Base-by-base conservation (phyloP, 1,140 invertebrate genomes). In the Thalassaphorura encarpata region DNA sequence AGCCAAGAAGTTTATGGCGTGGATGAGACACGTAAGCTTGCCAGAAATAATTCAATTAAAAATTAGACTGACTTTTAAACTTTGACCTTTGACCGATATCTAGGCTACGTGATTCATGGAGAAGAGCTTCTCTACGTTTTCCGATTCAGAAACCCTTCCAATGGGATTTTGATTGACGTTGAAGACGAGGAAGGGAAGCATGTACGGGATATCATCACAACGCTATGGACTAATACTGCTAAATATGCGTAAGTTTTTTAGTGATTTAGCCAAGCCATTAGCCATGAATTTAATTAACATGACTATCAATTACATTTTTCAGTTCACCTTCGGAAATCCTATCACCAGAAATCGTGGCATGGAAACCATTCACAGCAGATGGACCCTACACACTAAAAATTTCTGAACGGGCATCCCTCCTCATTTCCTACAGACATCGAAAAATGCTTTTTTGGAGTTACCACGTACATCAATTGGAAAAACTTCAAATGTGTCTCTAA, bases 371-470 rank as follows among this genome's bases (percentile, higher is more conserved):
- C 40, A 28, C 56, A 24, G 23, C 23, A 13, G 39, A 46, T n/a
- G 47, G 33, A 5, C 60, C 60, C 0, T 58, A 52, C 24, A 58
- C 55, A 3, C 52, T 54, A 26, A 56, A 57, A 58, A 62, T 62
- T 6, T 49, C 52, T 18, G 56, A 58, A 3, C 53, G 53, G 52
- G 48, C 56, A 0, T 33, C 46, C 0, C 28, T 55, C 1, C 31
- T 58, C 3, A 52, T 28, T 2, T 52, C 60, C 2, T 62, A 58
- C 36, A 26, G 56, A 45, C 56, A 62, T 43, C 19, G 60, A 39
- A 62, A 62, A 55, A 62, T 62, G 60, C 49, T 62, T 15, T 62
- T 62, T 31, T 62, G 60, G 60, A 50, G 52, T n/a, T 27, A 52
- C 11, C 52, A 46, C 29, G 47, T 62, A 6, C 60, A 55, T 31